Evolutionary conservation across 2,888 invertebrate genomes (phyloP).

Genomic region (Oxycera nigricornis): DNA sequence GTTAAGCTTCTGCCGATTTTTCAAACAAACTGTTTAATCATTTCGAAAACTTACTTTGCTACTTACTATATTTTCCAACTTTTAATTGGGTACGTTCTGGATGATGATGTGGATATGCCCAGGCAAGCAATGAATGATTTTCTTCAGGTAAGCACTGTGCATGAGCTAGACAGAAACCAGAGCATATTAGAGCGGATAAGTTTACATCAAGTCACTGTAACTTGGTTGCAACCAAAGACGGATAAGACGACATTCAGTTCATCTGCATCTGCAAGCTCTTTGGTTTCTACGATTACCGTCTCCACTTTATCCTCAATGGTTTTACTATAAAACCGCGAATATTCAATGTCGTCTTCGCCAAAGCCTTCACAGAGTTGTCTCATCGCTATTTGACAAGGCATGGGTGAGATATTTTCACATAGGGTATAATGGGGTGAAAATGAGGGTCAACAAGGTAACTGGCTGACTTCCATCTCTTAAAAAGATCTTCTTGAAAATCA

Average conservation of each 20-base stretch:
- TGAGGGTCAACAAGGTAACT: too few species aligned
- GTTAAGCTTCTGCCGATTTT: too few species aligned
- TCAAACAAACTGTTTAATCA: too few species aligned
- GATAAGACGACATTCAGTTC: background rate
- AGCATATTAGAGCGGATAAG: background rate
- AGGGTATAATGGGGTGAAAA: background rate
- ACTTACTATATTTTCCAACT: slow-evolving; percentile 17
- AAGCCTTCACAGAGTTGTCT: background rate
- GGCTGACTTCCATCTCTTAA: too few species aligned
- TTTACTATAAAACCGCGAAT: slow-evolving; percentile 16
- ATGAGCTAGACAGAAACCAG: background rate
- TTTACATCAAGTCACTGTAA: background rate
- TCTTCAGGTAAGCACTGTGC: background rate
- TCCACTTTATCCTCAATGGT: slow-evolving; percentile 9
- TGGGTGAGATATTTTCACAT: background rate
- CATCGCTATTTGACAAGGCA: background rate
- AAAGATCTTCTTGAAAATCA: too few species aligned
- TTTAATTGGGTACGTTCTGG: slow-evolving; percentile 27
- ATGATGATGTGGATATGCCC: slow-evolving; percentile 1
- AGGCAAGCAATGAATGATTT: background rate
- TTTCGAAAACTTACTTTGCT: too few species aligned
- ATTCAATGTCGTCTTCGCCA: slow-evolving; percentile 31
- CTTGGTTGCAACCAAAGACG: slow-evolving; percentile 8
- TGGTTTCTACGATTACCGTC: slow-evolving; percentile 27
- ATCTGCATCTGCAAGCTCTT: slow-evolving; percentile 7